phyloP scores from a whole-genome alignment of 30 jellyfish, hydroid and myxozoan species.

The Catostylus mosaicus region DNA sequence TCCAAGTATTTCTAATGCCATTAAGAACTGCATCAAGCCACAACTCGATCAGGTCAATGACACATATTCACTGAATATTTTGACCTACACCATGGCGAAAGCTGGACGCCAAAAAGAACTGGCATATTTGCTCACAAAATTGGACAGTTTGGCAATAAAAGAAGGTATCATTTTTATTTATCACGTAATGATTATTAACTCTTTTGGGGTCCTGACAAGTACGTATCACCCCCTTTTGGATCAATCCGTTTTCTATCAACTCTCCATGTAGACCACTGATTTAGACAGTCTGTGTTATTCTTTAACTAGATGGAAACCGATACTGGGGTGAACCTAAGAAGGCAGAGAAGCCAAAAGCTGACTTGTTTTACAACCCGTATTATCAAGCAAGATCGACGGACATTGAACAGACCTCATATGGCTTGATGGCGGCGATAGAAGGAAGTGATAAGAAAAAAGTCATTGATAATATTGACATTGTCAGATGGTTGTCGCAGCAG shows the following conservation, averaged over 20 bases:
- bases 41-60: constrained; percentile 62
- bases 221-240: background rate
- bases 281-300: background rate
- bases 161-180: constrained; percentile 25
- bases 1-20: constrained; percentile 44
- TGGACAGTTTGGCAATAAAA: constrained; percentile 44
- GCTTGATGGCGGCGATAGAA: constrained; percentile 60
- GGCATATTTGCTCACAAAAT: constrained; percentile 20
- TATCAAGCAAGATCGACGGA: constrained; percentile 76
- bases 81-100: constrained; percentile 75
- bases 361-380: constrained; percentile 33
- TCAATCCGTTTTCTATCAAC: background rate
- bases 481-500: constrained; percentile 89
- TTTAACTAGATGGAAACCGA: constrained; percentile 58
- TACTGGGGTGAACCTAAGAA: constrained; percentile 70
- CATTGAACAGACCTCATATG: constrained; percentile 89
- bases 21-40: constrained; percentile 56
- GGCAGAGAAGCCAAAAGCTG: constrained; percentile 30
- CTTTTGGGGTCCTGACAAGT: background rate
- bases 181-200: background rate
- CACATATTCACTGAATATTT: constrained; percentile 67
- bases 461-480: constrained; percentile 47
- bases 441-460: background rate
- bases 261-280: background rate
- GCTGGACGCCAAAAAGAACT: constrained; percentile 66